Percentiles rank a stretch among this genome's conserved stretches.
phyloP scores from a whole-genome alignment of 2,797 vertebrate genomes.

The Oreochromis mossambicus region DNA sequence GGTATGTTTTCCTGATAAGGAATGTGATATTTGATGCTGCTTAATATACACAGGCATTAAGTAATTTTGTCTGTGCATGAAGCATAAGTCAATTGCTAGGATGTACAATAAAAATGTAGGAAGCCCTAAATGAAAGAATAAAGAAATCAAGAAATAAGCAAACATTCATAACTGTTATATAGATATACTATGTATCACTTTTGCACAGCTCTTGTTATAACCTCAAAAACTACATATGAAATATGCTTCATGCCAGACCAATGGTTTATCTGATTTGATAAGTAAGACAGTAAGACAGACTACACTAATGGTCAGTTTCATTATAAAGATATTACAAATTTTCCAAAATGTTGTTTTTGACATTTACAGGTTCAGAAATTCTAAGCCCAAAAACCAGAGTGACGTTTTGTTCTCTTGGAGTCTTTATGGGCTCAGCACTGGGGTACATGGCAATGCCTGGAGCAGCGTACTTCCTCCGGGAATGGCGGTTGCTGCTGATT shows the following conservation, averaged over 20 bases:
- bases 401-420: slow-evolving; percentile 82
- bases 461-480: slow-evolving; percentile 80
- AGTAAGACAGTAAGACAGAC: not conserved
- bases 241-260: not conserved
- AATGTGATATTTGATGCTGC: not conserved
- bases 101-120: not conserved
- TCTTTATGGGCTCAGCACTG: slow-evolving; percentile 82
- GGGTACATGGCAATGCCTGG: slow-evolving; percentile 85
- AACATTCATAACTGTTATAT: not conserved
- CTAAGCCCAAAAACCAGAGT: slow-evolving; percentile 79
- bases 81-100: not conserved
- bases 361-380: slow-evolving; percentile 81
- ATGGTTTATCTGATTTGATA: not conserved
- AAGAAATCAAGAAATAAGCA: not conserved
- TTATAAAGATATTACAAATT: fast-evolving
- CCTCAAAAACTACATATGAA: not conserved
- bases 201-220: not conserved
- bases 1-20: slow-evolving; percentile 69
- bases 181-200: not conserved
- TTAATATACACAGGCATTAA: not conserved
- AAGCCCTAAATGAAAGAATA: not conserved
- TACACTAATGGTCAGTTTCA: not conserved
- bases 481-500: slow-evolving; percentile 81
- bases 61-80: not conserved
- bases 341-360: not conserved